Base-by-base conservation (phyloP, 2,888 invertebrate species). In the Sphaerophoria rueppellii region DNA sequence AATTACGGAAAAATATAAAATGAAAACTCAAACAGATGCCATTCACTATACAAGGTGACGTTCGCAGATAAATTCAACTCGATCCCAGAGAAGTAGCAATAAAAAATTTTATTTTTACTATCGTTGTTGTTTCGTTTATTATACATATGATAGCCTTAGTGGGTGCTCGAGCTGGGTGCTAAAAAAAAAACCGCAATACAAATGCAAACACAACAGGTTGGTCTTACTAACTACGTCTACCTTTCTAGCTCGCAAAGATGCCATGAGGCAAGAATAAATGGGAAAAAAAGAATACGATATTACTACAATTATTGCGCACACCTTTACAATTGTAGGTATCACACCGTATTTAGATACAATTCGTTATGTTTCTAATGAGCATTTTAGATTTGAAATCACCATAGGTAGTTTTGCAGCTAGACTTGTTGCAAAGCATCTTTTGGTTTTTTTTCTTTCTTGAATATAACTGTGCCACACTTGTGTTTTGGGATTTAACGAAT, bases 41-140 rank as follows among this genome's bases (percentile, higher is more conserved):
- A 34, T 67, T 65, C 40, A 71, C 73, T 55, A 24, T 24, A 43
- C 80, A 81, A 81, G 75, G 80, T 75, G 80, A 75, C 70, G 75
- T 60, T 70, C 43, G 57, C 52, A 48, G 46, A 24, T 24, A 24
- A 63, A 50, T 50, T 50, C 35, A 63, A 63, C 63, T 50, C 65
- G 32, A 65, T 34, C 35, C 35, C 9, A 40, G 35, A 65, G 35
- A 35, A 81, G 9, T 61, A 37, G 52, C 43, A 72, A 67, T 65
- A 65, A 65, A 40, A 60, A 60, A 60, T 78, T 72, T 43, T 58
- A 76, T 69, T 61, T 46, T 9, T 46, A 46, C 4, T 50, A 11
- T 65, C 4, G 43, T n/a, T 60, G 11, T 71, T 52, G 32, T 7
- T 58, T 2, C 6, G 16, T 40, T 12, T 24, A 24, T 24, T 50